phyloP scores from a whole-genome alignment of 1,140 invertebrate genomes.

The Drosophila asahinai region DNA sequence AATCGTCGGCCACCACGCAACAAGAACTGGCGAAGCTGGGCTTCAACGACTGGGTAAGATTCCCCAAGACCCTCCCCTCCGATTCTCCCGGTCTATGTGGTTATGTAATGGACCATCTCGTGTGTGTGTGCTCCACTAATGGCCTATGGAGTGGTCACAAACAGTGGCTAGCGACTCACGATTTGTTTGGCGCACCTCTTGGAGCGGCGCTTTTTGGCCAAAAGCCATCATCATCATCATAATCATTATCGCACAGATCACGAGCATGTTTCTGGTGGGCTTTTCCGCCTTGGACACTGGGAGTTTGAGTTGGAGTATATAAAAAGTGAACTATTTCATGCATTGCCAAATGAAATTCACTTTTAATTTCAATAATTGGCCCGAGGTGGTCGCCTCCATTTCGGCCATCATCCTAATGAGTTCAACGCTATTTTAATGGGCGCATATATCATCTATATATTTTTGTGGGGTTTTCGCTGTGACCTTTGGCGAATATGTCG shows the following conservation, averaged over 20 bases:
- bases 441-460: conserved; percentile 43
- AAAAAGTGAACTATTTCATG: conserved; percentile 70
- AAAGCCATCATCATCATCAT: conserved; percentile 63
- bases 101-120: conserved; percentile 23
- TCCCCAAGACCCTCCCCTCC: conserved; percentile 12
- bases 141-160: conserved; percentile 62
- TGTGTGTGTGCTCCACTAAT: conserved; percentile 61
- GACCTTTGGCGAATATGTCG: conserved; percentile 70
- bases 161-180: conserved; percentile 54
- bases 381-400: conserved; percentile 41
- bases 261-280: conserved; percentile 42
- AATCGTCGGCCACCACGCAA: conserved; percentile 86
- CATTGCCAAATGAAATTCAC: conserved; percentile 69
- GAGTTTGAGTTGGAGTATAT: neutral
- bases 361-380: conserved; percentile 81
- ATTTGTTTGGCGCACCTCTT: conserved; percentile 67
- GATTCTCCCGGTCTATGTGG: neutral
- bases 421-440: conserved; percentile 65
- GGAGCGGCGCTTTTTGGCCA: conserved; percentile 32
- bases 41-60: conserved; percentile 94
- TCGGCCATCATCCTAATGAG: conserved; percentile 74
- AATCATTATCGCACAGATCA: conserved; percentile 68
- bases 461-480: conserved; percentile 19
- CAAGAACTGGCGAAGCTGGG: conserved; percentile 91
- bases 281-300: conserved; percentile 30